Percentiles rank a stretch among this genome's conserved stretches.
phyloP scores from a whole-genome alignment of 35 echinoderm and acorn worm species.

The Heliocidaris erythrogramma region DNA sequence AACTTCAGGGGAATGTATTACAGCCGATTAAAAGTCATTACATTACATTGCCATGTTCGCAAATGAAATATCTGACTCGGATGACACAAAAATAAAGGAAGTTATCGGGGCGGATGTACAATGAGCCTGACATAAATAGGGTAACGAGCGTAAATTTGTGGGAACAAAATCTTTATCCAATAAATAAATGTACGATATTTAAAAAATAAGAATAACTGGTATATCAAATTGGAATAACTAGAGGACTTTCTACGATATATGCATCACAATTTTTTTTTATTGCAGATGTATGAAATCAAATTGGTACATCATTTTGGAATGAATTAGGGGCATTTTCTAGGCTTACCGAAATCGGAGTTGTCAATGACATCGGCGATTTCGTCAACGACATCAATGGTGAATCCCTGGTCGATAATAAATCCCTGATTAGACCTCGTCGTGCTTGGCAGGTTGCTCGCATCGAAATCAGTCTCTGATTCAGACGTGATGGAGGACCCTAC shows the following conservation, averaged over 20 bases:
- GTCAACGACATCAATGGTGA: conserved; percentile 33
- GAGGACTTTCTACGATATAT: too few relatives aligned
- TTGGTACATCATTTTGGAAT: too few relatives aligned
- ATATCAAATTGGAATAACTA: too few relatives aligned
- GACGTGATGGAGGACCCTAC: not conserved
- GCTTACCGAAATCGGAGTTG: conserved; percentile 9
- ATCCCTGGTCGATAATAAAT: conserved; percentile 12
- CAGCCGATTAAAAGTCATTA: conserved; percentile 7
- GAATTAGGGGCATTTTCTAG: not conserved
- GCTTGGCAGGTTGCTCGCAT: not conserved
- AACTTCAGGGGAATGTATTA: conserved; percentile 1
- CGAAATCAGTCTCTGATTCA: not conserved
- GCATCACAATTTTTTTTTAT: too few relatives aligned
- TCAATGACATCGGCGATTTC: not conserved
- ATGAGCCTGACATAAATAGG: not conserved
- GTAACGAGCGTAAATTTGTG: not conserved
- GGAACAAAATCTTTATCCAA: too few relatives aligned
- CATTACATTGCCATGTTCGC: not conserved
- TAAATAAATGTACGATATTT: too few relatives aligned
- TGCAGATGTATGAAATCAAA: too few relatives aligned
- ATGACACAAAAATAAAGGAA: not conserved
- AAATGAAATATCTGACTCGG: not conserved
- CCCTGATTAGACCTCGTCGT: not conserved
- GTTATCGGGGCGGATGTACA: not conserved
- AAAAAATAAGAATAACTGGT: too few relatives aligned